Percentiles rank a stretch among this genome's conserved stretches.
phyloP scores from a whole-genome alignment of 2,797 vertebrate genomes.

The Meriones psammophilus region DNA sequence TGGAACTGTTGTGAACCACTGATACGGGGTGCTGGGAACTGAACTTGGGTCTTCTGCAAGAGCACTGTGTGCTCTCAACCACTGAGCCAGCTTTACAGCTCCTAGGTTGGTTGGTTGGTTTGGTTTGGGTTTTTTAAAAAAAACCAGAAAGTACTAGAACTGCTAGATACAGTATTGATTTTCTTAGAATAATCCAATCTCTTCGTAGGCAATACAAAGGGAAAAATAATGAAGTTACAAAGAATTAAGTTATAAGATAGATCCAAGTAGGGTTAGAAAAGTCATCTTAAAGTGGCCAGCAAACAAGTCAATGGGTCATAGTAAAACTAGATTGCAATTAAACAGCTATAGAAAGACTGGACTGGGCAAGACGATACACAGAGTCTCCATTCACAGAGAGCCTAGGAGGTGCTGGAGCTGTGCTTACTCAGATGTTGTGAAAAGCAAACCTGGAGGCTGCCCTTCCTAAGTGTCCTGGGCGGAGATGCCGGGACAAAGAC shows the following conservation, averaged over 20 bases:
- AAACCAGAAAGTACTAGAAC: constrained; percentile 40
- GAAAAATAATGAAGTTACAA: not conserved
- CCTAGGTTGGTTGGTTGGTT: not conserved
- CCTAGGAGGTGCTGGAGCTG: not conserved
- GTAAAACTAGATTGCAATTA: constrained; percentile 15
- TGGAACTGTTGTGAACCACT: not conserved
- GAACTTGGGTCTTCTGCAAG: not conserved
- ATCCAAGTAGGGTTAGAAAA: constrained; percentile 34
- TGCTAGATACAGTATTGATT: not conserved
- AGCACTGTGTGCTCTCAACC: not conserved
- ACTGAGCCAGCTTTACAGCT: not conserved
- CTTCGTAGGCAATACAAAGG: not conserved
- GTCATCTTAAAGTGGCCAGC: constrained; percentile 7
- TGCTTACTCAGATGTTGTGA: not conserved
- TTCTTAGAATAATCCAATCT: constrained; percentile 11
- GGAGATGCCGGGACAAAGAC: not conserved
- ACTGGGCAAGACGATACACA: not conserved
- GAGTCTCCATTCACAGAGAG: not conserved
- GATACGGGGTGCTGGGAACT: not conserved
- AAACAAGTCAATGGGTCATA: not conserved
- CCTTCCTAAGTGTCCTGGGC: not conserved
- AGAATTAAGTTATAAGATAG: constrained; percentile 40
- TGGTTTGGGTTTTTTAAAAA: not conserved
- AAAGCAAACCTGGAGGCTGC: not conserved
- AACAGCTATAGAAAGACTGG: not conserved